Base-by-base conservation (phyloP, 2,797 vertebrate species). In the Aldrovandia affinis region DNA sequence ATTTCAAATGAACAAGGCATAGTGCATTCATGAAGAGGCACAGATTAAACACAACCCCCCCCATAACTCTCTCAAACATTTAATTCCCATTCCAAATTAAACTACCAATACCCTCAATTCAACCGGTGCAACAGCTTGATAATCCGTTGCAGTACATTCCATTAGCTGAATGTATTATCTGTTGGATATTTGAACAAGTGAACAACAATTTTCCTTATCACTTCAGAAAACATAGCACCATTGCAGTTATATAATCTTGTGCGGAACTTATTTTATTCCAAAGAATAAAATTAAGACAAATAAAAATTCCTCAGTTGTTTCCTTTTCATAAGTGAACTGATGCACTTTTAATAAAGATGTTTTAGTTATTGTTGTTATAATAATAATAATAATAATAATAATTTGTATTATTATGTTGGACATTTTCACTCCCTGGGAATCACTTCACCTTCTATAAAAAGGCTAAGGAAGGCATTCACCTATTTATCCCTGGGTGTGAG, bases 1-100 rank as follows among this genome's bases (percentile, higher is more conserved):
- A 73, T 42, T 73, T 73, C 39, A 77, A 47, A 25, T 77, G 39
- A 75, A 75, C 70, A 75, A 75, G 39, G 39, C n/a, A n/a, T 44
- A 25, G 70, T 75, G 70, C 70, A 75, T 68, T 30, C 28, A 14
- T 25, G 39, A 25, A 44, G 70, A 77, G 39, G 73, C 39, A 77
- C 22, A 47, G 39, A 44, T 25, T 10, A 9, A 47, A 47, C 25
- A 14, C 2, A 14, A 44, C 9, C 39, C 9, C 73, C 39, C 42
- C 18, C 39, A 77, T 15, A 18, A n/a, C 50, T 52, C 55, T 15
- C 14, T 57, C 20, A 57, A 14, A 20, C 33, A 5, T 42, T 39
- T 20, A 42, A 73, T n/a, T n/a, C 42, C 20, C 22, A 44, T 47
- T 47, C 42, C 2, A 9, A 63, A 22, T 59, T 59, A 9, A 63